These are phyloP conservation scores for Atherinomorus stipes DNA, from an alignment of 2,113 vertebrate species.

Conservation along the genomic window DNA sequence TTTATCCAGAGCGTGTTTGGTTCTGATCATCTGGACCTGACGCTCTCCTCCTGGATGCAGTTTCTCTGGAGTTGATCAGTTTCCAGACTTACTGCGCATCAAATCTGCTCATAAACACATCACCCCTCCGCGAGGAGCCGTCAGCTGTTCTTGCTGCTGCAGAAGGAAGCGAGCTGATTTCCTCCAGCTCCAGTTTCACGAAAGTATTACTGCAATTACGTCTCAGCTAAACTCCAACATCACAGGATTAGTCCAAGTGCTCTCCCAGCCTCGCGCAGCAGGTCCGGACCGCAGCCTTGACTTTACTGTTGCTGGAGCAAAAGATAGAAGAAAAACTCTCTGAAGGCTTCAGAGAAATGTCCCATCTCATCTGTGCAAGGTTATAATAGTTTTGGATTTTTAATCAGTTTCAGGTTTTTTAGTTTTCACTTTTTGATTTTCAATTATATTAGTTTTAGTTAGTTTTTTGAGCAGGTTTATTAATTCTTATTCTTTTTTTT, in stretches of 20 bases:
- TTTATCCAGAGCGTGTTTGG: too few species aligned
- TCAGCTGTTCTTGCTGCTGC: constrained; percentile 1
- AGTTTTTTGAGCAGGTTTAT: too few species aligned
- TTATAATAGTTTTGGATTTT: too few species aligned
- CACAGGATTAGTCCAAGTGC: too few species aligned
- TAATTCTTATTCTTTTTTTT: too few species aligned
- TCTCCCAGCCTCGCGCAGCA: too few species aligned
- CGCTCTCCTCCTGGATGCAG: constrained; percentile 22
- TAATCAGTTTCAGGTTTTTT: too few species aligned
- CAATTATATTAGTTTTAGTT: too few species aligned
- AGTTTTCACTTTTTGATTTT: too few species aligned
- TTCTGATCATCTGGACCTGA: background rate
- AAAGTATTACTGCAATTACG: background rate
- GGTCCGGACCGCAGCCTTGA: background rate
- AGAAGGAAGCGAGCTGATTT: background rate
- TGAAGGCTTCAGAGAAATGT: constrained; percentile 38
- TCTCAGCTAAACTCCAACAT: too few species aligned
- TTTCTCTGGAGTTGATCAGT: background rate
- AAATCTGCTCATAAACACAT: background rate
- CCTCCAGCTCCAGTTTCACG: background rate
- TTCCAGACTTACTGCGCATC: constrained; percentile 9
- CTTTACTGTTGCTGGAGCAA: background rate
- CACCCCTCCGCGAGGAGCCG: background rate
- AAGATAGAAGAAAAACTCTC: constrained; percentile 18
- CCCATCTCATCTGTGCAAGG: too few species aligned